Base-by-base conservation (phyloP, 2,113 vertebrate genomes). In the Stegostoma tigrinum region DNA sequence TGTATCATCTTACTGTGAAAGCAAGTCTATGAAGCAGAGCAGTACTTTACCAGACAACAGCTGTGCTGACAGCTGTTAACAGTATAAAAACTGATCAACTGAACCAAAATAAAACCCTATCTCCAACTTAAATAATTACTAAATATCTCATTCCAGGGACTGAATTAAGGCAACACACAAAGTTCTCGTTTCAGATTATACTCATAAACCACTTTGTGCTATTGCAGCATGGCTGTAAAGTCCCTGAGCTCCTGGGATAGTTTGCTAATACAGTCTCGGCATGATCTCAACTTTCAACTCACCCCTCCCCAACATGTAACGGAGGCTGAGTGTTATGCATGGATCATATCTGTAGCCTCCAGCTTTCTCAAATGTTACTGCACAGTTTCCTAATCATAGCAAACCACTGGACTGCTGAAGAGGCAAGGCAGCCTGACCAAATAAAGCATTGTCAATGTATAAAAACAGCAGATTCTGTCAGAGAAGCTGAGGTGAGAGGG, bases 11-110 rank as follows among this genome's bases (percentile, higher is more conserved):
- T 30, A 27, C 1, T 64, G 55, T 55, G 55, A 34, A 2, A 15
- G 14, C 85, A 21, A n/a, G 34, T 17, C 34, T 15, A 64, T 64
- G 48, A 17, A 17, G 87, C 2, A 30, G 34, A 90, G 30, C 14
- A 91, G 55, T 3, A 64, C 1, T 6, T 1, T 93, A 61, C 5
- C 89, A 93, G 38, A 67, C 89, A 93, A 21, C 89, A 93, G 67
- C 89, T 93, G 89, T 66, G 61, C 89, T 38, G 89, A 67, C 89
- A 93, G 89, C 55, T 93, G 89, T 64, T 93, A 19, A 66, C 55
- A 38, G 14, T 21, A 66, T 91, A 66, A 66, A 61, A 66, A 66
- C 61, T 23, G 15, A 61, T 61, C 55, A 61, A 19, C 48, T 55
- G 52, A 34, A 55, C 34, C 6, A 38, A 93, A 93, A 66, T 93